Percentiles rank a stretch among this genome's conserved stretches.
Evolutionary conservation across 2,113 vertebrate species (phyloP).

Genomic region (Eurypyga helias): DNA sequence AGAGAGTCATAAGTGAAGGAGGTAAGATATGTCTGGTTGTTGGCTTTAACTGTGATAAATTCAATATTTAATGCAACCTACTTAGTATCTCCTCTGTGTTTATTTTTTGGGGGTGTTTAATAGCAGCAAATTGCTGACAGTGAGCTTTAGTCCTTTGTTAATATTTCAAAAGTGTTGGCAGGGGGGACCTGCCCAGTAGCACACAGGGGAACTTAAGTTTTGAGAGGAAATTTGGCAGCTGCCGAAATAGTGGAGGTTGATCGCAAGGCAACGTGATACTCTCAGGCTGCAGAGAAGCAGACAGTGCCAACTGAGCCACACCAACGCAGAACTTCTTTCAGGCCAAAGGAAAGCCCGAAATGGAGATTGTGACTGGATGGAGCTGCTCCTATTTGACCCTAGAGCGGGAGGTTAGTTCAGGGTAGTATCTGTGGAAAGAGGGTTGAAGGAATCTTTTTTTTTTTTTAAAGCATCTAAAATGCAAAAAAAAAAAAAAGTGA

Average conservation of each 20-base stretch:
- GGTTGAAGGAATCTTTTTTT: background rate
- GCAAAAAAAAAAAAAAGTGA: background rate
- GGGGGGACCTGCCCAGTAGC: background rate
- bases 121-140: background rate
- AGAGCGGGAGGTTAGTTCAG: background rate
- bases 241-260: background rate
- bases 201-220: background rate
- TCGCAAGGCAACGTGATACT: background rate
- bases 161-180: background rate
- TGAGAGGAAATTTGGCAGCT: constrained; percentile 7
- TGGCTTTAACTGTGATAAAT: background rate
- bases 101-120: background rate
- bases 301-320: background rate
- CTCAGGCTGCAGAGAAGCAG: background rate
- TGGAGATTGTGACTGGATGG: background rate
- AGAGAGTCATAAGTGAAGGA: constrained; percentile 12
- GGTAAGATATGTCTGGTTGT: background rate
- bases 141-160: background rate
- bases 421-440: background rate
- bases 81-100: background rate
- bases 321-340: background rate
- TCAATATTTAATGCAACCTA: background rate
- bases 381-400: background rate
- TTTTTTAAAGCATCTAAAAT: background rate
- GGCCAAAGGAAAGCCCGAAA: background rate